Base-by-base conservation (phyloP, 2,888 invertebrate species). In the Lithodes maja region DNA sequence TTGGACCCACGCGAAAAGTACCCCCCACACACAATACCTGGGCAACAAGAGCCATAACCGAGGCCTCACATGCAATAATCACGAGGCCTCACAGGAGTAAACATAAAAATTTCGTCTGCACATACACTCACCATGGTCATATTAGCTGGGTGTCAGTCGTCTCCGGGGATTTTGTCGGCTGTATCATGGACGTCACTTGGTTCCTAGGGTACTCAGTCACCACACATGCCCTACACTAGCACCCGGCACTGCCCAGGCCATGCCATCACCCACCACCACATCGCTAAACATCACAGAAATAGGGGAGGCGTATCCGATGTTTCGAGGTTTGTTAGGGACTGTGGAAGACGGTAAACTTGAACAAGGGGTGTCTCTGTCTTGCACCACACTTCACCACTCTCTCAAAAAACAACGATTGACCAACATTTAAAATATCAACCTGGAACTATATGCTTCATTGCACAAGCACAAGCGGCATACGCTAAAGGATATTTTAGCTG, bases 31-130 rank as follows among this genome's bases (percentile, higher is more conserved):
- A 12, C 17, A 71, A 12, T 71, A 12, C 17, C 71, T 49, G 17
- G 75, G n/a, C 12, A 17, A 2, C 7, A 75, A 52, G 15, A 3
- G 17, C 54, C 54, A 17, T 52, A 54, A 2, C n/a, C 3, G 49
- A 49, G 12, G 33, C n/a, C 49, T 7, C 82, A 12, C 68, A 49
- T 52, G 5, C 61, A 55, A 17, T 12, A 68, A 9, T 5, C 82
- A 17, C 61, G 12, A 61, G 12, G 12, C 53, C 53, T 49, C 33
- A 33, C 82, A 7, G 52, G 53, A n/a, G 15, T 54, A n/a, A 50
- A 12, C n/a, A 3, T n/a, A 50, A 78, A 85, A 69, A 79, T 85
- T 85, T 85, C 85, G 85, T 85, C 85, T 85, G 85, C 85, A 71
- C 7, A 61, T 15, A 61, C 71, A 80, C 80, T 80, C 71, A 86